A percentile compares a stretch with the other conserved stretches of the same genome.
Evolutionary conservation across 2,797 vertebrate genomes (phyloP).

Genomic region (Monodelphis domestica): DNA sequence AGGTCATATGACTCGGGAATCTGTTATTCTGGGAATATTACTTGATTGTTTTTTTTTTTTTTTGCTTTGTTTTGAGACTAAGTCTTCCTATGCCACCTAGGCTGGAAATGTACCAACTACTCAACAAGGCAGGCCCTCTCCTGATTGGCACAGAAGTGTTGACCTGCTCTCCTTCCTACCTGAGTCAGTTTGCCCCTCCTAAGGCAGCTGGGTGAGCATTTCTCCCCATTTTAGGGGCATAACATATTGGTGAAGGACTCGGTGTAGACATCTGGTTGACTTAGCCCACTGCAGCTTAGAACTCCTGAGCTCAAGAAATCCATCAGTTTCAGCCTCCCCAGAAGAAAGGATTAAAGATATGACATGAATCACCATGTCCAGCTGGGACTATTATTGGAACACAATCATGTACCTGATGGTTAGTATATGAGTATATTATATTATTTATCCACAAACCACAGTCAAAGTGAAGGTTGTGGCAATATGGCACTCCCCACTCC

Average conservation of each 20-base stretch:
- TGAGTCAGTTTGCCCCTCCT: background rate
- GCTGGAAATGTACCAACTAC: background rate
- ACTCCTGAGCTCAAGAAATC: background rate
- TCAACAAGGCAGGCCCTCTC: too few species aligned
- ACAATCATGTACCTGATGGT: background rate
- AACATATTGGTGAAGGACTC: background rate
- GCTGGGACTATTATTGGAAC: background rate
- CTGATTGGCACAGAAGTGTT: background rate
- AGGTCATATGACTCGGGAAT: background rate
- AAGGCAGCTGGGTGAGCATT: fast-evolving
- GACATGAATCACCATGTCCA: background rate
- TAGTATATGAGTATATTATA: background rate
- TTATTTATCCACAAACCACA: constrained; percentile 29
- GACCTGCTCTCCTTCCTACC: background rate
- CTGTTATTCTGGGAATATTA: background rate
- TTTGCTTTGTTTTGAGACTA: background rate
- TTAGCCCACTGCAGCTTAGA: background rate
- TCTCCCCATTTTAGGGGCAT: background rate
- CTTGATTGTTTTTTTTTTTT: background rate
- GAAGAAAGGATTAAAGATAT: background rate
- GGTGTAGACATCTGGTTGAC: background rate
- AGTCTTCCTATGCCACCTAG: background rate
- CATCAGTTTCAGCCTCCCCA: background rate
- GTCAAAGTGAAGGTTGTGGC: background rate
- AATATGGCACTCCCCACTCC: background rate